phyloP scores from a whole-genome alignment of 2,113 vertebrate species.

The Eulemur rufifrons region DNA sequence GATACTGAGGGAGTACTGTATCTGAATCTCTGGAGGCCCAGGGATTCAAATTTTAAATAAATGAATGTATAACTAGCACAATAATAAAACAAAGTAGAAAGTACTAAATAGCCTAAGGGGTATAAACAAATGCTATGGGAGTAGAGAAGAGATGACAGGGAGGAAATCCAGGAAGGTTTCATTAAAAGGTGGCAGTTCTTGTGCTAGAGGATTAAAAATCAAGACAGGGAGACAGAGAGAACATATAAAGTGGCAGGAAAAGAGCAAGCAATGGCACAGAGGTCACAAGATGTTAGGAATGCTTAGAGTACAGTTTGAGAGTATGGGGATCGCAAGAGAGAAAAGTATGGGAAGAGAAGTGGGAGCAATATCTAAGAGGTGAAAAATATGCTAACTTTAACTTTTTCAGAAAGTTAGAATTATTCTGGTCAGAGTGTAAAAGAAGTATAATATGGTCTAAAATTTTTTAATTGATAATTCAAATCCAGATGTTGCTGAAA shows the following conservation, averaged over 20 bases:
- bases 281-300: not conserved
- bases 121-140: not conserved
- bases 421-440: too few relatives aligned
- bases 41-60: conserved; percentile 17
- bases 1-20: not conserved
- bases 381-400: too few relatives aligned
- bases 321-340: too few relatives aligned
- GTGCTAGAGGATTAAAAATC: not conserved
- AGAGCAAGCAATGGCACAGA: not conserved
- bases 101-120: not conserved
- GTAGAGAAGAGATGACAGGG: not conserved
- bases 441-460: too few relatives aligned
- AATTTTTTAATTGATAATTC: not conserved
- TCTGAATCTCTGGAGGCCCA: not conserved
- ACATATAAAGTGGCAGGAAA: not conserved
- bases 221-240: not conserved
- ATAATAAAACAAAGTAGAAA: not conserved
- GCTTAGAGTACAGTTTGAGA: not conserved
- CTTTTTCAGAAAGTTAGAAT: too few relatives aligned
- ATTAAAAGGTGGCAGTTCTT: not conserved
- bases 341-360: too few relatives aligned
- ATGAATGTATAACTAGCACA: not conserved
- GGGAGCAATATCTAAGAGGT: too few relatives aligned
- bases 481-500: not conserved
- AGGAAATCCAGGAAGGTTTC: not conserved